Base-by-base conservation (phyloP, 2,113 vertebrate genomes). In the Tor tambroides region DNA sequence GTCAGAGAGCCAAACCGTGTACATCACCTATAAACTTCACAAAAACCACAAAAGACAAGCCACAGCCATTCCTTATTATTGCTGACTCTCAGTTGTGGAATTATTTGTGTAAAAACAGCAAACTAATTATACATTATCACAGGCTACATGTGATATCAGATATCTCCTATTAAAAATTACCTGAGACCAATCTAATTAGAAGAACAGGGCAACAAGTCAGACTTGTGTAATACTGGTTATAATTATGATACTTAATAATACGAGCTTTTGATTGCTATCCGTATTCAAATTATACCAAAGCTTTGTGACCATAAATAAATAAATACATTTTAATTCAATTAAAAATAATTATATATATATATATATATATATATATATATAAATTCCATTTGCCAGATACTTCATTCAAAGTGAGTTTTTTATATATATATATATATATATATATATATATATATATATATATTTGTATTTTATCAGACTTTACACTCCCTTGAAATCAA, bases 41-140 rank as follows among this genome's bases (percentile, higher is more conserved):
- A 32, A 35, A 80, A 89, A 83, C 51, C 88, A 87, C 86, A 89
- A 83, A 87, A 86, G 56, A 78, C 63, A 72, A 86, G 78, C 86
- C 88, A 74, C 86, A 87, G 59, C 11, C 69, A 59, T 83, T 23
- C 19, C 32, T 72, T 83, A 77, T 85, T 87, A 87, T 69, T 87
- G 30, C 61, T 85, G 69, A 8, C 43, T 21, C 78, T 85, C 77
- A 69, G 85, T 77, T 89, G 85, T 87, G 85, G 88, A 84, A 23
- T 76, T 35, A 83, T 76, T 85, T 35, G 80, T 85, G 86, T 85
- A 32, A 84, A 75, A 77, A 85, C 35, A 14, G 32, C 46, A 49
- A 54, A 38, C 12, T 54, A 54, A 76, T 86, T 84, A 79, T 35
- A 85, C 49, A 43, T 59, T 38, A 72, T 80, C 32, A 49, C 30